A percentile compares a stretch with the other conserved stretches of the same genome.
phyloP scores from a whole-genome alignment of 2,797 vertebrate genomes.

The Spatula versicolor region DNA sequence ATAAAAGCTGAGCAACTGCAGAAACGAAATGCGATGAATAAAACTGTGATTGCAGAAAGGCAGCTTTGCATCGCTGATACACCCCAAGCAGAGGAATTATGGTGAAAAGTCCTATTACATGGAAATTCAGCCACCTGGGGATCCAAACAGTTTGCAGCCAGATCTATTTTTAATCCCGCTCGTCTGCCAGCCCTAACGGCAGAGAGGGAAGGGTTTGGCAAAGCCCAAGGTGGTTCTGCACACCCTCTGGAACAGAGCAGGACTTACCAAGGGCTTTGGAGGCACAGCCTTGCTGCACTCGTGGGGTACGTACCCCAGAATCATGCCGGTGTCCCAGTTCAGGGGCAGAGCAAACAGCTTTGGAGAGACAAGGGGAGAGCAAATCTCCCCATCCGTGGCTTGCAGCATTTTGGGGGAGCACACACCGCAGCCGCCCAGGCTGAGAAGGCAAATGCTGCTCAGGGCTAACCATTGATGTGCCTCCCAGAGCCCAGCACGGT shows the following conservation, averaged over 20 bases:
- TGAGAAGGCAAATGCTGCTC: background rate
- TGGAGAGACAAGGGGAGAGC: fast-evolving
- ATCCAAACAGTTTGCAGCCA: background rate
- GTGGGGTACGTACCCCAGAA: background rate
- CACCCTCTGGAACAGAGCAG: background rate
- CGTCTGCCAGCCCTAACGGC: background rate
- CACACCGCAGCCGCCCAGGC: background rate
- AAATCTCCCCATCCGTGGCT: background rate
- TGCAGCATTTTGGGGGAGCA: background rate
- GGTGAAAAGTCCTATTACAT: constrained; percentile 43
- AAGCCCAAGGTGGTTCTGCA: background rate
- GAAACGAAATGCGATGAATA: constrained; percentile 18
- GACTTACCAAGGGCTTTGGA: background rate
- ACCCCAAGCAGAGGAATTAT: constrained; percentile 4
- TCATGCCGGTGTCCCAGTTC: background rate
- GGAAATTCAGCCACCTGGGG: constrained; percentile 44
- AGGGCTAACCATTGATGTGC: too few species aligned
- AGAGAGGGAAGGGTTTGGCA: background rate
- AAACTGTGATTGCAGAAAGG: constrained; percentile 17
- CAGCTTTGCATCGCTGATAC: background rate
- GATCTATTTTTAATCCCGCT: constrained; percentile 40
- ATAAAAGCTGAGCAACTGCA: background rate
- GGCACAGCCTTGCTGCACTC: background rate
- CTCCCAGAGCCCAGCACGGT: background rate
- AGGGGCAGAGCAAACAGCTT: background rate